Evolutionary conservation across 2,113 vertebrate genomes (phyloP).

Genomic region (Ceuthmochares aereus): DNA sequence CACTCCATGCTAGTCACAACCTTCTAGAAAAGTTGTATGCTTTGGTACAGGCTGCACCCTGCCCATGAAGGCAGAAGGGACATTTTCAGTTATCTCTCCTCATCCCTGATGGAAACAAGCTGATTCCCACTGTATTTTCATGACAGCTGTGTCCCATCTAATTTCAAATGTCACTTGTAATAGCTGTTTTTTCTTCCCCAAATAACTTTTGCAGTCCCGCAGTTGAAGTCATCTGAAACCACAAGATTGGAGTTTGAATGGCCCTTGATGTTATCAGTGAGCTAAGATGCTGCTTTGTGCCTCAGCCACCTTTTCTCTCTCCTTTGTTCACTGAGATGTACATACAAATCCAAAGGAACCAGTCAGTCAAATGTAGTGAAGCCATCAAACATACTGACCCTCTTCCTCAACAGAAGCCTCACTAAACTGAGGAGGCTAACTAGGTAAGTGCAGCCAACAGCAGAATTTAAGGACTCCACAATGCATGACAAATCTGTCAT

Average conservation of each 20-base stretch:
- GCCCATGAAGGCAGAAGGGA: not conserved
- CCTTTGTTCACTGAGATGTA: not conserved
- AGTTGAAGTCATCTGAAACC: constrained; percentile 33
- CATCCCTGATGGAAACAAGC: not conserved
- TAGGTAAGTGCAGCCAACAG: not conserved
- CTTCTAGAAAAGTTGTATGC: not conserved
- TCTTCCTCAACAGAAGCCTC: not conserved
- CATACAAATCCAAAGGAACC: not conserved
- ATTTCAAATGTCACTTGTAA: constrained; percentile 36
- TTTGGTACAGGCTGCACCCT: not conserved
- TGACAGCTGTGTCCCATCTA: not conserved
- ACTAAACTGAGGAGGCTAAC: not conserved
- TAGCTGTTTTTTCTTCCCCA: constrained; percentile 2
- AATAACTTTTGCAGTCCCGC: constrained; percentile 22
- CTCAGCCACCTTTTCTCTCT: not conserved
- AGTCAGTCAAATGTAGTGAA: not conserved
- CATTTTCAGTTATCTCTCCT: not conserved
- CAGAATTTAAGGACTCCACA: not conserved
- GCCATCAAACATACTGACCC: not conserved
- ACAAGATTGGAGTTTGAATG: not conserved
- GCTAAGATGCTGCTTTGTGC: not conserved
- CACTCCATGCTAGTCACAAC: not conserved
- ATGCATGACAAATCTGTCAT: not conserved
- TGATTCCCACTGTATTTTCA: constrained; percentile 11
- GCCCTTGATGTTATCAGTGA: constrained; percentile 7